These are phyloP conservation scores for Rallus limicola DNA, from an alignment of 2,113 vertebrate species.

Conservation along the genomic window DNA sequence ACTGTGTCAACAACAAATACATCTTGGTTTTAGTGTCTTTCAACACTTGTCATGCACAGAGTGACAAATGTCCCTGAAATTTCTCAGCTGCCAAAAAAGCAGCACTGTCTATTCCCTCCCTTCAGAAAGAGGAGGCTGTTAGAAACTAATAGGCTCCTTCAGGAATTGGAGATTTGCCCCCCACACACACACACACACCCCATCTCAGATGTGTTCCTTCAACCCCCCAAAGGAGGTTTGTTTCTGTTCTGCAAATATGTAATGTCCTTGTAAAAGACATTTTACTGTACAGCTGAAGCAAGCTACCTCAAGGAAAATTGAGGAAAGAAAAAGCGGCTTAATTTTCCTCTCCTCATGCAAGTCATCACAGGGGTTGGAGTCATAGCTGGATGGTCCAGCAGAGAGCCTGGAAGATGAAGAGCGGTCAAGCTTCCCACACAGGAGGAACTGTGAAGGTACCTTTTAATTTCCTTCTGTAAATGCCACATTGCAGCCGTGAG, in stretches of 20 bases:
- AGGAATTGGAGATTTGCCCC: not conserved
- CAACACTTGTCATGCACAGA: not conserved
- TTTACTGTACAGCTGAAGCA: not conserved
- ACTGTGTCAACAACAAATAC: not conserved
- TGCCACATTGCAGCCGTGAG: not conserved
- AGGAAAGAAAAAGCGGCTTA: not conserved
- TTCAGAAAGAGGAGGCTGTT: not conserved
- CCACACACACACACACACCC: no score
- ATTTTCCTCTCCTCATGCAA: rapidly evolving
- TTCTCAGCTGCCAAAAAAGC: not conserved
- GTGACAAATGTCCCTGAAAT: not conserved
- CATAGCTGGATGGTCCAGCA: not conserved
- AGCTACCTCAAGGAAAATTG: not conserved
- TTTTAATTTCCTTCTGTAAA: not conserved
- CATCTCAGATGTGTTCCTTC: not conserved
- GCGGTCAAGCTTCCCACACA: not conserved
- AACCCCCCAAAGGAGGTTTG: not conserved
- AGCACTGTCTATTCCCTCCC: not conserved
- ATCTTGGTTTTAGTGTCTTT: not conserved
- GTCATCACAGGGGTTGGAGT: not conserved
- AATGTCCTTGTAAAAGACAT: not conserved
- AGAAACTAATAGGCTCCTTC: not conserved
- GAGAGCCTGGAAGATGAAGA: not conserved
- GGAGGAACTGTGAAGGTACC: not conserved
- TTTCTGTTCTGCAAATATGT: not conserved